phyloP scores from a whole-genome alignment of 2,797 vertebrate species.

The Acropternis orthonyx region DNA sequence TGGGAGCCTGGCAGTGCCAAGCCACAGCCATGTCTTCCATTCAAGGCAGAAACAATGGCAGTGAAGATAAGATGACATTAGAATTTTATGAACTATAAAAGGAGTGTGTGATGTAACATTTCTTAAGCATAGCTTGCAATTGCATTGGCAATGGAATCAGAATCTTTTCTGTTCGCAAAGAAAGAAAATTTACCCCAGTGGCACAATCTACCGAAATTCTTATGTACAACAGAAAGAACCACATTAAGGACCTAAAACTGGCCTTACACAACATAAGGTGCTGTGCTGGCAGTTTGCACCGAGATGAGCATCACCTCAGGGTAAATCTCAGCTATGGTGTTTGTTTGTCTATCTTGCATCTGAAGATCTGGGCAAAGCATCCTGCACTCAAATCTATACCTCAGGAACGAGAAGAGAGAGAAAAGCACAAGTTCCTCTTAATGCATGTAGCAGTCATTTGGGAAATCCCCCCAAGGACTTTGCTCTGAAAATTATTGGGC shows the following conservation, averaged over 20 bases:
- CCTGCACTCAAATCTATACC: slow-evolving; percentile 10
- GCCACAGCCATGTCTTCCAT: background rate
- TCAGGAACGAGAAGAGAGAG: background rate
- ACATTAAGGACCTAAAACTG: slow-evolving; percentile 36
- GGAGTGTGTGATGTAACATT: background rate
- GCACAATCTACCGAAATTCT: slow-evolving; percentile 19
- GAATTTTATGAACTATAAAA: background rate
- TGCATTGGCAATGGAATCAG: background rate
- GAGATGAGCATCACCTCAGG: slow-evolving; percentile 10
- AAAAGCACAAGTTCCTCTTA: slow-evolving; percentile 7
- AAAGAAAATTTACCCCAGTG: background rate
- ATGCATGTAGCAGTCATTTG: slow-evolving; percentile 27
- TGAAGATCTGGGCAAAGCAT: slow-evolving; percentile 16
- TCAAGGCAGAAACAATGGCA: background rate
- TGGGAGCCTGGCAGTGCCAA: background rate
- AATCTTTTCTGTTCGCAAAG: slow-evolving; percentile 13
- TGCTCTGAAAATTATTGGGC: slow-evolving; percentile 33
- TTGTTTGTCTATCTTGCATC: slow-evolving; percentile 58
- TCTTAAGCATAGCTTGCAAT: background rate
- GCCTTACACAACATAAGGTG: background rate
- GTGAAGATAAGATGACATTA: background rate
- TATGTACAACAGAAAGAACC: slow-evolving; percentile 12
- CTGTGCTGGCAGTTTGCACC: slow-evolving; percentile 21
- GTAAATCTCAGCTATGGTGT: slow-evolving; percentile 5
- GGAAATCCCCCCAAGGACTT: slow-evolving; percentile 55